Evolutionary conservation across 2,113 vertebrate species (phyloP).

Genomic region (Taxidea taxus): DNA sequence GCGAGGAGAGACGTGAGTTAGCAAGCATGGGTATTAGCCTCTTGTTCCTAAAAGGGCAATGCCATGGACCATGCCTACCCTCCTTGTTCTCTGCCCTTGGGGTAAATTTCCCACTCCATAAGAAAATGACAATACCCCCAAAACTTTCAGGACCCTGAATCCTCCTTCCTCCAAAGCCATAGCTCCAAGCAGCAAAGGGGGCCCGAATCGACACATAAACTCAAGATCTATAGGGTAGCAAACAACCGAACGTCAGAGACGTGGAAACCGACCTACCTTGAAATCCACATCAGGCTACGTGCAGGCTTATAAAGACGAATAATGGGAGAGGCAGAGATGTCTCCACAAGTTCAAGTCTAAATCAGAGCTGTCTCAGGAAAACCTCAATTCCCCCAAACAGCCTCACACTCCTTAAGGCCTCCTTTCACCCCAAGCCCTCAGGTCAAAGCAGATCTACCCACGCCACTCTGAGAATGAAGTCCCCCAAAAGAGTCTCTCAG

Average conservation of each 20-base stretch:
- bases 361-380: not conserved
- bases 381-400: not conserved
- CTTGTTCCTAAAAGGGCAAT: not conserved
- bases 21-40: accelerated
- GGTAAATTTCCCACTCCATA: not conserved
- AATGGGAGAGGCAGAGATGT: not conserved
- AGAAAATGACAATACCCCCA: not conserved
- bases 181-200: not conserved
- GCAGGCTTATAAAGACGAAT: not conserved
- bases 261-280: not conserved
- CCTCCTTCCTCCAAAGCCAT: not conserved
- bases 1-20: not conserved
- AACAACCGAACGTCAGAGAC: not conserved
- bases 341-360: not conserved
- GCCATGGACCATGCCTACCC: accelerated
- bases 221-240: not conserved
- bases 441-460: not conserved
- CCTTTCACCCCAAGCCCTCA: not conserved
- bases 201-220: not conserved
- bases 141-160: not conserved
- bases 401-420: not conserved
- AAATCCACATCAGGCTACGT: not conserved
- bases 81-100: not conserved
- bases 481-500: not conserved
- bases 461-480: not conserved